phyloP scores from a whole-genome alignment of 2,113 vertebrate species.

The Dermatemys mawii region DNA sequence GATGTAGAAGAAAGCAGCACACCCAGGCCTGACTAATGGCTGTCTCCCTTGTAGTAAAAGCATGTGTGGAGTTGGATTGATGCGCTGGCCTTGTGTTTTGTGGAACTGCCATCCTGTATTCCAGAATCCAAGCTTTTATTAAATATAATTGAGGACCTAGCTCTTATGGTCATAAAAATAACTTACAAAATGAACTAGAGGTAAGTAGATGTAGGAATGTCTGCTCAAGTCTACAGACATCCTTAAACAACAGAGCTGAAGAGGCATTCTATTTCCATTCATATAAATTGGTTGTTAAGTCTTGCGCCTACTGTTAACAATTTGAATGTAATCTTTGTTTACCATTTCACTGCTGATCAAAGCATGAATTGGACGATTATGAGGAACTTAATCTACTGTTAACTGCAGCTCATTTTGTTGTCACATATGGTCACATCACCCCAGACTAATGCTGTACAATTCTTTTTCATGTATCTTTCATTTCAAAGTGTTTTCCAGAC shows the following conservation, averaged over 20 bases:
- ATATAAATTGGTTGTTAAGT: neutral
- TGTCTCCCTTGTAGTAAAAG: rapidly evolving
- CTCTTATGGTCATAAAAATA: neutral
- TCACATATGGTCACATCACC: neutral
- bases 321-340: neutral
- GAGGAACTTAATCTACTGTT: neutral
- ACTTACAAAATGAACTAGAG: neutral
- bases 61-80: rapidly evolving
- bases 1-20: neutral
- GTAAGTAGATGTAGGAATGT: rapidly evolving
- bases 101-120: neutral
- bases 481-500: neutral
- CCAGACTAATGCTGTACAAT: neutral
- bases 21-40: rapidly evolving
- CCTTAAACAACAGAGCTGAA: neutral
- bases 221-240: neutral
- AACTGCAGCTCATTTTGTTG: neutral
- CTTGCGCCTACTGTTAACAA: neutral
- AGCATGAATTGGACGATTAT: neutral
- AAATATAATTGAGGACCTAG: neutral
- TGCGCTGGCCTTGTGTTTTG: neutral
- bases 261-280: neutral
- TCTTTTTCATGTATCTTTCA: neutral
- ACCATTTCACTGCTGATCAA: neutral
- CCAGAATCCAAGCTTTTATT: neutral